A percentile compares a stretch with the other conserved stretches of the same genome.
Conservation (phyloP, 2,113 vertebrate genomes). For the Mohoua ochrocephala region DNA sequence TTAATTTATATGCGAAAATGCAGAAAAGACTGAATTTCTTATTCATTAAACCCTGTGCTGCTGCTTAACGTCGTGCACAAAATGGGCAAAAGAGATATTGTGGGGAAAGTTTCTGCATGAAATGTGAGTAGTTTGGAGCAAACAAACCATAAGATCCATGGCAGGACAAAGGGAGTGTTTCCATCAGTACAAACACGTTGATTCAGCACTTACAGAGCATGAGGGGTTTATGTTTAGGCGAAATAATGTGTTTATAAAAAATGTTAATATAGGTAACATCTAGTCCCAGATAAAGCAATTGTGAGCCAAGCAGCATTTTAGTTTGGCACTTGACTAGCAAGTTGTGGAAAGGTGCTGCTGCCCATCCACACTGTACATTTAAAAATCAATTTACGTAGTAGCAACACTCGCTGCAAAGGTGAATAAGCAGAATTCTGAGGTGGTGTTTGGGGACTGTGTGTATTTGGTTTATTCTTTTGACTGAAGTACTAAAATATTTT, state of each 20-base stretch:
- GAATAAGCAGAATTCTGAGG: neutral
- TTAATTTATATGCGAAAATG: neutral
- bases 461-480: neutral
- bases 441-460: neutral
- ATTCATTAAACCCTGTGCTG: neutral
- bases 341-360: neutral
- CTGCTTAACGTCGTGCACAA: neutral
- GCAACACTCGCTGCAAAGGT: neutral
- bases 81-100: neutral
- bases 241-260: neutral
- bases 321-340: neutral
- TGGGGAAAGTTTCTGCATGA: neutral
- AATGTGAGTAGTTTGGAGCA: neutral
- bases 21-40: neutral
- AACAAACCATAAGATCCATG: fast-evolving
- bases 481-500: neutral
- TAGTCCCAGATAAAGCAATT: neutral
- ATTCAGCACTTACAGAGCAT: neutral
- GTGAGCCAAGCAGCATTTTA: neutral
- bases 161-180: neutral
- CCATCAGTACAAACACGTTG: neutral
- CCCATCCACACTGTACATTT: neutral
- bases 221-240: neutral
- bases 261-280: neutral
- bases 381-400: neutral